Evolutionary conservation across 2,113 vertebrate genomes (phyloP).

Genomic region (Aspiorhynchus laticeps): DNA sequence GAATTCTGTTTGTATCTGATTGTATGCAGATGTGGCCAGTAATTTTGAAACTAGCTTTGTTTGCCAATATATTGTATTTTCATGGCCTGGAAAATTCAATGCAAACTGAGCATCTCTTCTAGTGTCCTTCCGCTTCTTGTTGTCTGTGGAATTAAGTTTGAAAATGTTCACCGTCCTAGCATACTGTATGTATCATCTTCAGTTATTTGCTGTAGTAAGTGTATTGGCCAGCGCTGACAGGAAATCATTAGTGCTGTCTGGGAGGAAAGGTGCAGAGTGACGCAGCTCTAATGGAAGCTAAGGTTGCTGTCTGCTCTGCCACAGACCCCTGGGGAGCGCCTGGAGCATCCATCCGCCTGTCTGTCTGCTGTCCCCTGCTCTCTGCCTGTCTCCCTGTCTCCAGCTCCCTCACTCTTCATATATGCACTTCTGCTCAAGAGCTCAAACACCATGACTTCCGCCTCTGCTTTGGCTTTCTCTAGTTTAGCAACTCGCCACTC

Average conservation of each 20-base stretch:
- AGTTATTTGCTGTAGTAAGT: slow-evolving; percentile 31
- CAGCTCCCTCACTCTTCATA: background rate
- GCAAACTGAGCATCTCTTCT: background rate
- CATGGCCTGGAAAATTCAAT: background rate
- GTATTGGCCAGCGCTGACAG: slow-evolving; percentile 43
- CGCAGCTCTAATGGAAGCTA: slow-evolving; percentile 41
- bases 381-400: slow-evolving; percentile 26
- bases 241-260: slow-evolving; percentile 51
- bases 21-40: background rate
- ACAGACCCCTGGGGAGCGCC: slow-evolving; percentile 5
- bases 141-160: background rate
- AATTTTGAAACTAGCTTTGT: background rate
- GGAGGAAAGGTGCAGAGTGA: slow-evolving; percentile 42
- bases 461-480: background rate
- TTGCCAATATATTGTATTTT: background rate
- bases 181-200: slow-evolving; percentile 4
- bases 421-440: background rate
- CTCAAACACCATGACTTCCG: background rate
- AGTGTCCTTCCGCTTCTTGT: background rate
- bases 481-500: background rate
- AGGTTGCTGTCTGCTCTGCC: slow-evolving; percentile 43
- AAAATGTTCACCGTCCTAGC: background rate
- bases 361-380: background rate
- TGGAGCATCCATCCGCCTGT: slow-evolving; percentile 30
- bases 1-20: background rate